Conservation (phyloP, 2,113 vertebrate genomes). For the Eupsittula cactorum region DNA sequence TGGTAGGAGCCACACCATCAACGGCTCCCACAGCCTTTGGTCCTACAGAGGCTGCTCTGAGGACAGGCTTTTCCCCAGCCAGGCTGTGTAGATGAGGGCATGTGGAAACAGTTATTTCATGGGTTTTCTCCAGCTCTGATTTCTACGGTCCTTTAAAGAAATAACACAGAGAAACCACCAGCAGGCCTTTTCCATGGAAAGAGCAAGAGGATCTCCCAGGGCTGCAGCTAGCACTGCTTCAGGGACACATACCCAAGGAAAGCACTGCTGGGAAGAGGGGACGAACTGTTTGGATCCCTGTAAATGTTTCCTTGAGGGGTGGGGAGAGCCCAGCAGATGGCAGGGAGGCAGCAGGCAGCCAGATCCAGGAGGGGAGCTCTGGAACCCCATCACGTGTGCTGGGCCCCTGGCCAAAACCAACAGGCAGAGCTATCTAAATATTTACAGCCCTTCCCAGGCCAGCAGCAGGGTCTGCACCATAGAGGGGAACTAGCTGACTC, state of each 20-base stretch:
- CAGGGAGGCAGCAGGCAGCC: neutral
- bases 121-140: neutral
- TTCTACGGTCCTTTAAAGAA: neutral
- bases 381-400: neutral
- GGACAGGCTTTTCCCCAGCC: neutral
- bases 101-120: constrained; percentile 4
- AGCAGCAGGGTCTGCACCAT: neutral
- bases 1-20: neutral
- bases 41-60: neutral
- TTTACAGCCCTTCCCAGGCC: neutral
- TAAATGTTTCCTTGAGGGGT: fast-evolving
- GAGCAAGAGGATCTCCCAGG: neutral
- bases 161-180: neutral
- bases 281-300: neutral
- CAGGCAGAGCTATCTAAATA: constrained; percentile 30
- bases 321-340: neutral
- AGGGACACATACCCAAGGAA: fast-evolving
- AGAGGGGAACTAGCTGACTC: constrained; percentile 6
- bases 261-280: neutral
- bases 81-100: neutral
- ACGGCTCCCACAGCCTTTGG: neutral
- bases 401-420: constrained; percentile 19
- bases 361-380: neutral
- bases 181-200: neutral
- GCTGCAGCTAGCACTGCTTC: neutral